These are phyloP conservation scores for Fabriciana adippe DNA, from an alignment of 2,888 invertebrate genomes.

Conservation along the genomic window DNA sequence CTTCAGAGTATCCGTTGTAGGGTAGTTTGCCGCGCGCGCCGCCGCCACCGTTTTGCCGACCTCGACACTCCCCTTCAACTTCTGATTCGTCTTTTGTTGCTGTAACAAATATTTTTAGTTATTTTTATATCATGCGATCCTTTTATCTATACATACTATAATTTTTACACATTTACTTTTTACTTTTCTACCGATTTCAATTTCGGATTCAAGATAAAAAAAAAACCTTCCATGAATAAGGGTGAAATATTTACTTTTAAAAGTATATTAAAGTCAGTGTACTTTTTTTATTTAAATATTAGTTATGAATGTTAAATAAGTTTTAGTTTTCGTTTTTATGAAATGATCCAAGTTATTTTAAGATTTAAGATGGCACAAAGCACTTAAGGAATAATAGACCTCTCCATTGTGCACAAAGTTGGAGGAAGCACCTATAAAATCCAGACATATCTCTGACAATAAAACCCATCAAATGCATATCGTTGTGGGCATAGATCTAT, in stretches of 20 bases:
- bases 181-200: not conserved
- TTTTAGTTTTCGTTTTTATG: too few species aligned
- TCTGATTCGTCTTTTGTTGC: conserved; percentile 96
- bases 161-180: not conserved
- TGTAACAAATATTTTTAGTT: conserved; percentile 76
- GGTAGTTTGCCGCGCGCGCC: conserved; percentile 90
- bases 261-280: too few species aligned
- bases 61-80: conserved; percentile 78
- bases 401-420: conserved; percentile 13
- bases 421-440: conserved; percentile 20
- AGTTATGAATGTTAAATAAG: too few species aligned
- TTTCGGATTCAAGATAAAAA: not conserved
- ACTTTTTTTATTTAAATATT: too few species aligned
- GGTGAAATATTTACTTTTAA: too few species aligned
- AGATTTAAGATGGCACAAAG: conserved; percentile 8
- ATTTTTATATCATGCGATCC: conserved; percentile 22
- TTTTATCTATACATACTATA: conserved; percentile 2
- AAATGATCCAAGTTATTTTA: too few species aligned
- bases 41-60: conserved; percentile 83
- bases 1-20: conserved; percentile 96
- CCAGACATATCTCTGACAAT: conserved; percentile 23
- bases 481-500: not conserved
- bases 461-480: conserved; percentile 17
- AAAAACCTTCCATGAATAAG: not conserved
- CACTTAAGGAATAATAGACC: conserved; percentile 7